Percentiles rank a stretch among this genome's conserved stretches.
Conservation (phyloP, 2,113 vertebrate species). For the Oreochromis niloticus region DNA sequence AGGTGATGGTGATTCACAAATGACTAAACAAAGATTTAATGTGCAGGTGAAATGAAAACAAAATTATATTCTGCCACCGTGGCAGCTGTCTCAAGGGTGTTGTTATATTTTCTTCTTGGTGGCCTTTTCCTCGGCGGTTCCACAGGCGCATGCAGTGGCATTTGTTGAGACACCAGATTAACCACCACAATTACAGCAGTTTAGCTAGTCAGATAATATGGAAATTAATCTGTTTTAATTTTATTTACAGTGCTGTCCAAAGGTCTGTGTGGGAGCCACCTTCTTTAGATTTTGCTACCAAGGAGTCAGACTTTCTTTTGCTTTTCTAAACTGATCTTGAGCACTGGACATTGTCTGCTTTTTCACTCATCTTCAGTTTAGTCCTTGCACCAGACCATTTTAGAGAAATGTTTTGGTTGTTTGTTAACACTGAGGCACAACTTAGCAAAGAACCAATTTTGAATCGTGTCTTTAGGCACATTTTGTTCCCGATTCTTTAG, state of each 20-base stretch:
- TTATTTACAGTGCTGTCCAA: background rate
- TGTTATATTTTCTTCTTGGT: background rate
- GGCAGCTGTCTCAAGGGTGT: background rate
- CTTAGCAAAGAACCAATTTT: background rate
- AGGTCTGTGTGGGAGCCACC: background rate
- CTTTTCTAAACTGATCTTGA: background rate
- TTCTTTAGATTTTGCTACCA: background rate
- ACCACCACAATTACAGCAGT: background rate
- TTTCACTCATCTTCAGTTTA: background rate
- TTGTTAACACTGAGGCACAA: background rate
- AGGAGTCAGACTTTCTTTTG: background rate
- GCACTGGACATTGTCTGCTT: background rate
- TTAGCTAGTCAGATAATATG: background rate
- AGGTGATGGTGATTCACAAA: slow-evolving; percentile 30
- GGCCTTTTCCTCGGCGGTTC: background rate
- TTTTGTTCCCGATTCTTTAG: background rate
- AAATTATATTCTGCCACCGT: background rate
- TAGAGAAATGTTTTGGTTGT: background rate
- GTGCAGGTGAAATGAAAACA: slow-evolving; percentile 2
- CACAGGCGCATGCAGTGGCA: background rate
- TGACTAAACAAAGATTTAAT: background rate
- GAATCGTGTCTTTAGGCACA: background rate
- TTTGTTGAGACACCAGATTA: background rate
- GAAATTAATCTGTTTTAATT: background rate
- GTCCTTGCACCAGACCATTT: rapidly evolving